Conservation (phyloP, 2,888 invertebrate species). For the Hipparchia semele region DNA sequence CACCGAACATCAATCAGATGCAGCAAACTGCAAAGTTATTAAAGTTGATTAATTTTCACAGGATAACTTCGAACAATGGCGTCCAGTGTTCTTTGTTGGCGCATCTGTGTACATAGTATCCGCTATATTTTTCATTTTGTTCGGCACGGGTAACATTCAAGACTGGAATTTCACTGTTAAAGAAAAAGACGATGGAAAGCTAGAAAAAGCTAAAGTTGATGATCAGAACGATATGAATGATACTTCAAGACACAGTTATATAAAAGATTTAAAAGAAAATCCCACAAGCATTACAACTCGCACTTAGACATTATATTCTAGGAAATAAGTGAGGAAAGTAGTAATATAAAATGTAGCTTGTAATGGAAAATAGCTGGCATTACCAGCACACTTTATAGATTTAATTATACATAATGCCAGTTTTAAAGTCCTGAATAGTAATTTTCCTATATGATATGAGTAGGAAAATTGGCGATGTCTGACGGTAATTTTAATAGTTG, state of each 20-base stretch:
- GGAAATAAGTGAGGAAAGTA: conserved; percentile 7
- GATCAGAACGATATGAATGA: conserved; percentile 47
- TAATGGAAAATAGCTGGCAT: conserved; percentile 30
- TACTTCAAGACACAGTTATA: conserved; percentile 52
- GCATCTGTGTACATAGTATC: conserved; percentile 87
- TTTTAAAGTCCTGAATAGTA: conserved; percentile 26
- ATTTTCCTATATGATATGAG: conserved; percentile 32
- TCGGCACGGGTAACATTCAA: conserved; percentile 88
- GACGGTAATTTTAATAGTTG: conserved; percentile 14
- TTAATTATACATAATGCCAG: conserved; percentile 25
- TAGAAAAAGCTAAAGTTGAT: conserved; percentile 42
- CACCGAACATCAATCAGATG: too few relatives aligned
- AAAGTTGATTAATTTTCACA: conserved; percentile 59
- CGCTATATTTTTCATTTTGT: conserved; percentile 86
- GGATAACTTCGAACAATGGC: conserved; percentile 89
- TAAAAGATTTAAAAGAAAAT: conserved; percentile 65
- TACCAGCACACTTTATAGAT: conserved; percentile 22
- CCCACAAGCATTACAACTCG: conserved; percentile 56
- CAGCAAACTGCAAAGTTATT: neutral
- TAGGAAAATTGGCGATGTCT: conserved; percentile 26
- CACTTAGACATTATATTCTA: conserved; percentile 34
- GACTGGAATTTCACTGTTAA: conserved; percentile 84
- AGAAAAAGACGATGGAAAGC: conserved; percentile 43
- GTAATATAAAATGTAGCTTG: neutral
- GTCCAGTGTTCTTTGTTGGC: conserved; percentile 88